A percentile compares a stretch with the other conserved stretches of the same genome.
Conservation (phyloP, 2,113 vertebrate species). For the Macroglossus sobrinus region DNA sequence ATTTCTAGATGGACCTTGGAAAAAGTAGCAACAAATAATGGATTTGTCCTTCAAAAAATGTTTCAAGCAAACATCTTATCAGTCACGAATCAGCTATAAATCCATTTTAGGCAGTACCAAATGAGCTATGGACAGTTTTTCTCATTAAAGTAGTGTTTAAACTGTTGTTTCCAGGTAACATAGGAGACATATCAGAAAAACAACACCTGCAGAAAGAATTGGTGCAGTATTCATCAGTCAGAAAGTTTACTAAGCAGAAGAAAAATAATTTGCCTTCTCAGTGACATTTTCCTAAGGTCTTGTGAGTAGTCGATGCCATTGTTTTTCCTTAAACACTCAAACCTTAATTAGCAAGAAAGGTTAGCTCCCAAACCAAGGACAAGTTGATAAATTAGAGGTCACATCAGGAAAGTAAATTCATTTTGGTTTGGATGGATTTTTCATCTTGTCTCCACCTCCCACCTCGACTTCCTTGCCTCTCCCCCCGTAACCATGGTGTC, state of each 20-base stretch:
- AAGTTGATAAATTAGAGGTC: conserved; percentile 1
- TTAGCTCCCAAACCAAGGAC: conserved; percentile 17
- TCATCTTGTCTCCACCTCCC: background rate
- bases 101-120: conserved; percentile 21
- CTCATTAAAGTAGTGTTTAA: conserved; percentile 60
- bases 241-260: conserved; percentile 52
- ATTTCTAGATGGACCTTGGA: conserved; percentile 26
- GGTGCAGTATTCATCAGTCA: conserved; percentile 51
- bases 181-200: conserved; percentile 43
- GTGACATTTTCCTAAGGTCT: conserved; percentile 59
- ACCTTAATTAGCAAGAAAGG: conserved; percentile 46
- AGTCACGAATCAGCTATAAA: conserved; percentile 2
- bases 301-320: background rate
- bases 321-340: conserved; percentile 38
- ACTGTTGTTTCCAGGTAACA: conserved; percentile 4
- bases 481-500: background rate
- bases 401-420: background rate
- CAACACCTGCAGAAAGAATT: conserved; percentile 29
- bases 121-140: conserved; percentile 25
- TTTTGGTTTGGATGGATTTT: conserved; percentile 4
- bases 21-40: conserved; percentile 58
- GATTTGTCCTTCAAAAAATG: conserved; percentile 48
- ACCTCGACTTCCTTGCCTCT: background rate
- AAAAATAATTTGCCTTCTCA: conserved; percentile 39
- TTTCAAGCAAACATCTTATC: conserved; percentile 37